Conservation (phyloP, 1,140 invertebrate genomes). For the Agrypnia vestita region DNA sequence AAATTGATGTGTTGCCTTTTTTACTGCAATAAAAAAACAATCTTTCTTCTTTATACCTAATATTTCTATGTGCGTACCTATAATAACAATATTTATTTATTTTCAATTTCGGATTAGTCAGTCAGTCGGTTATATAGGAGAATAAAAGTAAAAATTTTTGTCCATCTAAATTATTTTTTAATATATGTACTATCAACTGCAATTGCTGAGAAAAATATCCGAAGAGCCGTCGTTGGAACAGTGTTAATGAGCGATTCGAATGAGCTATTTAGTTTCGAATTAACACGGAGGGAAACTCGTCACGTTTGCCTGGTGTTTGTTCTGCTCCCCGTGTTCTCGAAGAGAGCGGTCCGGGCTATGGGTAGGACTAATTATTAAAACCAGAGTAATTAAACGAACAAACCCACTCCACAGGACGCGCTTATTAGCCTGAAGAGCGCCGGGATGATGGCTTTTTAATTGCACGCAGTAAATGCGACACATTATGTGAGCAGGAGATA, state of each 20-base stretch:
- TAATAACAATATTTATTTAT: no score
- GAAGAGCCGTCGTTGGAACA: slow-evolving; percentile 1
- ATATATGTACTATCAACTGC: not conserved
- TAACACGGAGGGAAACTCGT: slow-evolving; percentile 28
- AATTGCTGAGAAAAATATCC: not conserved
- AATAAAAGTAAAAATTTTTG: no score
- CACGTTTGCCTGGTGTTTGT: slow-evolving; percentile 36
- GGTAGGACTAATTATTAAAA: slow-evolving; percentile 55
- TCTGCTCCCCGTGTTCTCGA: slow-evolving; percentile 44
- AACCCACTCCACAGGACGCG: slow-evolving; percentile 55
- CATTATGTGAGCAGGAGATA: slow-evolving; percentile 3
- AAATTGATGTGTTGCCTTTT: no score
- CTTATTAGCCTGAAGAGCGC: slow-evolving; percentile 21
- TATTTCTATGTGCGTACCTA: no score
- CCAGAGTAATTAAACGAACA: slow-evolving; percentile 58
- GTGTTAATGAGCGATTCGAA: slow-evolving; percentile 38
- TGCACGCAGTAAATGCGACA: slow-evolving; percentile 38
- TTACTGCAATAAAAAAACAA: no score
- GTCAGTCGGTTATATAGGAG: no score
- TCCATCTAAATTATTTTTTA: no score
- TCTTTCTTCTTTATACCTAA: no score
- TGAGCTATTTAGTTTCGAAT: slow-evolving; percentile 28
- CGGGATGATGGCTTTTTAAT: slow-evolving; percentile 59
- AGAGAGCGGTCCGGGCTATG: slow-evolving; percentile 32
- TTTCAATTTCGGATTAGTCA: no score